These are phyloP conservation scores for Diachrysia chrysitis DNA, from an alignment of 2,888 invertebrate species.

Conservation along the genomic window DNA sequence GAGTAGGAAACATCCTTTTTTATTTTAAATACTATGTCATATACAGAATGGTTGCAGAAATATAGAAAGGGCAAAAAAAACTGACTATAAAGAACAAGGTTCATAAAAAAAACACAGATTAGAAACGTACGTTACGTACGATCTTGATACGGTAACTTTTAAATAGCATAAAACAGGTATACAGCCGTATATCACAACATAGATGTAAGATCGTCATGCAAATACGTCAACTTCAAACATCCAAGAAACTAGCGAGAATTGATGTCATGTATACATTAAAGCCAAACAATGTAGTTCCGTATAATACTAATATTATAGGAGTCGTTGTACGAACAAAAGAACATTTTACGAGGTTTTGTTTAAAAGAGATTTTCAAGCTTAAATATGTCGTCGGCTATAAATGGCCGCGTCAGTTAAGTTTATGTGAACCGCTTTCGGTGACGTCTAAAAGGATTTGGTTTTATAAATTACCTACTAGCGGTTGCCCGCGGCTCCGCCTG, in stretches of 20 bases:
- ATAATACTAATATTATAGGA: constrained; percentile 21
- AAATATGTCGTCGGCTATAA: constrained; percentile 23
- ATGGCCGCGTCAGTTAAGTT: constrained; percentile 15
- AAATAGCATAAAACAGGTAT: no score
- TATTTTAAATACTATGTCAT: no score
- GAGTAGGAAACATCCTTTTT: no score
- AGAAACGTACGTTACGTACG: no score
- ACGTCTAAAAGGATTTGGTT: constrained; percentile 36
- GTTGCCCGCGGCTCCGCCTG: no score
- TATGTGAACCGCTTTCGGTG: constrained; percentile 34
- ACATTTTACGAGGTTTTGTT: constrained; percentile 34
- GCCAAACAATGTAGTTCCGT: constrained; percentile 26
- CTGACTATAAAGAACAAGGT: no score
- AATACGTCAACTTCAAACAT: not conserved
- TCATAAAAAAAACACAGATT: no score
- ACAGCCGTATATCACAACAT: no score
- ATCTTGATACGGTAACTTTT: no score
- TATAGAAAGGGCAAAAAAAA: no score
- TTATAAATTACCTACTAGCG: no score
- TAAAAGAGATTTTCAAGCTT: constrained; percentile 27
- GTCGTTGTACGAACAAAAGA: constrained; percentile 30
- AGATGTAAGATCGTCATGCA: not conserved
- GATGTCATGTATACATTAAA: not conserved
- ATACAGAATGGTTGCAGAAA: no score
- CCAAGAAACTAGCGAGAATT: not conserved